Evolutionary conservation across 2,888 invertebrate species (phyloP).

Genomic region (Thecocarcelia acutangulata): DNA sequence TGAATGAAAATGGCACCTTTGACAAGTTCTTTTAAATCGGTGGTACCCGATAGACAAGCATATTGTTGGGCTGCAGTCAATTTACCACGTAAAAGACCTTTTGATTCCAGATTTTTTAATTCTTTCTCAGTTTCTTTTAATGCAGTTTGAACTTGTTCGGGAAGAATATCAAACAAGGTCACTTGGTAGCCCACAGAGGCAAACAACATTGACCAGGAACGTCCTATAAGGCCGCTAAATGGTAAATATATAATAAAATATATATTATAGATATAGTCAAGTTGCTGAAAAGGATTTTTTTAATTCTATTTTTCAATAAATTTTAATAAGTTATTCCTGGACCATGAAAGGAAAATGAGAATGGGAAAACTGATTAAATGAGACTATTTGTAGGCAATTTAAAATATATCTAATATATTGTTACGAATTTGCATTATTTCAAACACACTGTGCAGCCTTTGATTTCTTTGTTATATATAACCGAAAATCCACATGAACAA

Average conservation of each 20-base stretch:
- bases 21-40: conserved; percentile 86
- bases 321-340: too few species aligned
- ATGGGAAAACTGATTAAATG: too few species aligned
- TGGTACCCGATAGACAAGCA: conserved; percentile 88
- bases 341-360: too few species aligned
- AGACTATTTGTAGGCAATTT: too few species aligned
- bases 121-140: conserved; percentile 88
- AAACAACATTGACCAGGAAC: conserved; percentile 98
- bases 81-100: conserved; percentile 89
- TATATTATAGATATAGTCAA: too few species aligned
- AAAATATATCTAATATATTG: too few species aligned
- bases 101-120: conserved; percentile 86
- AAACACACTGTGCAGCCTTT: too few species aligned
- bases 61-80: conserved; percentile 89
- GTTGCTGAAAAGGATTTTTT: too few species aligned
- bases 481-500: too few species aligned
- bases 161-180: conserved; percentile 90
- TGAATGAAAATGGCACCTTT: conserved; percentile 91
- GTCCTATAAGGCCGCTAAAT: conserved; percentile 94
- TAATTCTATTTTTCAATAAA: too few species aligned
- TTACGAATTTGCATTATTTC: too few species aligned
- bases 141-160: conserved; percentile 88
- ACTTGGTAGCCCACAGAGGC: conserved; percentile 96
- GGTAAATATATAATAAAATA: neutral
- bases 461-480: too few species aligned